Percentiles rank a stretch among this genome's conserved stretches.
Conservation (phyloP, 2,888 invertebrate genomes). For the Bursaphelenchus okinawaensis region DNA sequence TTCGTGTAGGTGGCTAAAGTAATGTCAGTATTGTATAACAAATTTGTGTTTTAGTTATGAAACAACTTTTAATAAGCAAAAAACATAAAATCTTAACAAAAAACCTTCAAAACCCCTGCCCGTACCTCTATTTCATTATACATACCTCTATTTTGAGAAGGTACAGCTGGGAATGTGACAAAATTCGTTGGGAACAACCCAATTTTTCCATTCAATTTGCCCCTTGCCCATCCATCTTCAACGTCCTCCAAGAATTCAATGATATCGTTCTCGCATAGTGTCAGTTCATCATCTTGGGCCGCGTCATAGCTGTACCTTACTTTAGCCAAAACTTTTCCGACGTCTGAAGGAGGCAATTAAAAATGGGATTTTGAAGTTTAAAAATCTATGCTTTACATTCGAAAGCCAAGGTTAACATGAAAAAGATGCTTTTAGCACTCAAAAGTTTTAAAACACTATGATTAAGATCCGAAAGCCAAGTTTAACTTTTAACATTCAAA, state of each 20-base stretch:
- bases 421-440: not conserved
- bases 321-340: constrained; percentile 6
- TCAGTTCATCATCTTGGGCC: constrained; percentile 85
- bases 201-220: constrained; percentile 64
- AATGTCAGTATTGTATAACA: too few relatives aligned
- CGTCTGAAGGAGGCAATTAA: too few relatives aligned
- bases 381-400: not conserved
- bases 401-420: too few relatives aligned
- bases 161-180: constrained; percentile 63
- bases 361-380: not conserved
- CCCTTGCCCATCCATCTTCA: constrained; percentile 75
- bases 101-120: too few relatives aligned
- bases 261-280: constrained; percentile 77
- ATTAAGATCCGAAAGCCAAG: too few relatives aligned
- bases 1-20: not conserved
- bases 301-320: constrained; percentile 69
- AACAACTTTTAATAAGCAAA: not conserved
- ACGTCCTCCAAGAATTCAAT: constrained; percentile 84
- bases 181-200: constrained; percentile 96
- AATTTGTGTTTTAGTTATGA: too few relatives aligned
- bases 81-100: not conserved
- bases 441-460: not conserved
- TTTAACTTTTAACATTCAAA: too few relatives aligned
- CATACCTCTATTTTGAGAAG: constrained; percentile 11
- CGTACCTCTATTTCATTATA: not conserved